A percentile compares a stretch with the other conserved stretches of the same genome.
Conservation (phyloP, 2,888 invertebrate genomes). For the Dynastes tityus region DNA sequence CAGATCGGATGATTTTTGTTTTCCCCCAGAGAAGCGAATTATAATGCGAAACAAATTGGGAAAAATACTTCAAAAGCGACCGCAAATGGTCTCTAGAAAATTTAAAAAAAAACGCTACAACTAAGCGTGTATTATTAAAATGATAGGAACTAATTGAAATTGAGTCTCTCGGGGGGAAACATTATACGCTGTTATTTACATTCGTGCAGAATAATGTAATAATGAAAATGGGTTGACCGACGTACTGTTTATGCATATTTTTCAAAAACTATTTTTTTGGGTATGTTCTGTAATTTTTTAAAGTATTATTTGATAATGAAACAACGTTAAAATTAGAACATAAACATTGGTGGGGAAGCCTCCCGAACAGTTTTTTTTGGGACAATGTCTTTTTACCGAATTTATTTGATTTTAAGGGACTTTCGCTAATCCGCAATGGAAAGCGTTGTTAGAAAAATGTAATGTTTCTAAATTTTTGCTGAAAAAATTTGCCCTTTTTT, state of each 20-base stretch:
- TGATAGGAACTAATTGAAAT: constrained; percentile 12
- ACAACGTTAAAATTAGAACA: no score
- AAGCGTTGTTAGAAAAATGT: no score
- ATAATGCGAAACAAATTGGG: constrained; percentile 4
- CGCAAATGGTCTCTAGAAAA: constrained; percentile 10
- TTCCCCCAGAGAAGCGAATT: constrained; percentile 19
- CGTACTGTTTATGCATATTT: background rate
- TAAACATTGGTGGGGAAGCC: no score
- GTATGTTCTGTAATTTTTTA: no score
- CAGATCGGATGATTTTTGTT: constrained; percentile 2
- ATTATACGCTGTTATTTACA: background rate
- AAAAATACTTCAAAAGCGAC: constrained; percentile 12
- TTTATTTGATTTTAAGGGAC: no score
- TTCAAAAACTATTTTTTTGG: background rate
- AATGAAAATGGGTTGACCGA: background rate
- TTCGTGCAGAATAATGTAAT: constrained; percentile 21
- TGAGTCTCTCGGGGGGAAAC: constrained; percentile 4
- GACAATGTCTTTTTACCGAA: no score
- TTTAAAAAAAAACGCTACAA: constrained; percentile 9
- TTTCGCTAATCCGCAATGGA: no score
- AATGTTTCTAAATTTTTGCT: no score
- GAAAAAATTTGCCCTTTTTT: no score
- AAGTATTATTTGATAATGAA: no score
- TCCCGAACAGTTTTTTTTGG: no score
- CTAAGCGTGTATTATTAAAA: constrained; percentile 1